Percentiles rank a stretch among this genome's conserved stretches.
phyloP scores from a whole-genome alignment of 2,113 vertebrate species.

The Thinocorus orbignyianus region DNA sequence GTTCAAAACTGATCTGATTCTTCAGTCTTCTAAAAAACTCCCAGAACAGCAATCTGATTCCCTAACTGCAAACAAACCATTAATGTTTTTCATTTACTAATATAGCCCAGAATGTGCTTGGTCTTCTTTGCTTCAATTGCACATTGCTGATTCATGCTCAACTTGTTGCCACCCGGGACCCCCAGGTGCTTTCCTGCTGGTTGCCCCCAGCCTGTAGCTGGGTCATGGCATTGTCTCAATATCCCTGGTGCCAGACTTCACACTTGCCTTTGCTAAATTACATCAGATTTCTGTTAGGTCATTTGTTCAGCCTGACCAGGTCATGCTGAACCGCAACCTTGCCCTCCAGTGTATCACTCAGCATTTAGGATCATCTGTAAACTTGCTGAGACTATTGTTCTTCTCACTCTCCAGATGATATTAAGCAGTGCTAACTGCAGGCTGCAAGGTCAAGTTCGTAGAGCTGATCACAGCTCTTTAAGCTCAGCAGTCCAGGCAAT shows the following conservation, averaged over 20 bases:
- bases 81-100: not conserved
- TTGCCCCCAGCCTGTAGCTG: too few relatives aligned
- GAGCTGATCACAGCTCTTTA: not conserved
- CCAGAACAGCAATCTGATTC: not conserved
- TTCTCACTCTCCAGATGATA: not conserved
- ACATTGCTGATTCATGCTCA: not conserved
- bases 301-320: not conserved
- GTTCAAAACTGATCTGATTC: not conserved
- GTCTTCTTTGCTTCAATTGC: not conserved
- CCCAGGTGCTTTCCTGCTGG: not conserved
- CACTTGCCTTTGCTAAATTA: not conserved
- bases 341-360: not conserved
- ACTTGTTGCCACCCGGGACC: not conserved
- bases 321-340: not conserved
- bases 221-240: not conserved
- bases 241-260: not conserved
- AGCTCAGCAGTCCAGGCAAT: not conserved
- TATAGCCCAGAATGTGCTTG: not conserved
- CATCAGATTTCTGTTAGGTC: not conserved
- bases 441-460: not conserved
- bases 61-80: not conserved
- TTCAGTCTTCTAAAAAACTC: not conserved
- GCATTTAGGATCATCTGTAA: not conserved
- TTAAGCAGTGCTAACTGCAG: not conserved
- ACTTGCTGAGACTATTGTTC: not conserved